phyloP scores from a whole-genome alignment of 2,113 vertebrate species.

The Silurus meridionalis region DNA sequence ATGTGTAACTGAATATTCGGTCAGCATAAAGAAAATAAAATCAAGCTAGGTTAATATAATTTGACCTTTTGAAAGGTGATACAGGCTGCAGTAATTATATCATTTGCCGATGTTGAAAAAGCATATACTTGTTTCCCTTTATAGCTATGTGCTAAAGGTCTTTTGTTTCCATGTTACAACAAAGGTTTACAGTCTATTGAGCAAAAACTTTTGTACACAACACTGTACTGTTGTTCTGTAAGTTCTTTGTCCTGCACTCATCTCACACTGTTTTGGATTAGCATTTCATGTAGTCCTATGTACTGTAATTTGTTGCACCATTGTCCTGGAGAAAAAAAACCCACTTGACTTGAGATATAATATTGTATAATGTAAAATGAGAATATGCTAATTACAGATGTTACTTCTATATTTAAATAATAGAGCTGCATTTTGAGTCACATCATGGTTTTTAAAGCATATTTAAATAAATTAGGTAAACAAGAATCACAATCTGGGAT shows the following conservation, averaged over 20 bases:
- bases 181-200: not conserved
- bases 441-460: not conserved
- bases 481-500: not conserved
- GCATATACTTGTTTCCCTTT: not conserved
- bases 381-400: not conserved
- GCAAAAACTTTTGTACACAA: not conserved
- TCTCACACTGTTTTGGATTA: not conserved
- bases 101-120: not conserved
- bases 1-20: not conserved
- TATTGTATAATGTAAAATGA: not conserved
- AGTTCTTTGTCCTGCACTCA: not conserved
- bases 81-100: not conserved
- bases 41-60: not conserved
- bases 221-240: not conserved
- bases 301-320: not conserved
- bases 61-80: not conserved
- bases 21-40: not conserved
- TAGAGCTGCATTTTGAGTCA: not conserved
- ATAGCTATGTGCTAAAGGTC: not conserved
- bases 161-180: not conserved
- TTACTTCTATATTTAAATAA: not conserved
- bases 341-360: not conserved
- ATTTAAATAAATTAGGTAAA: not conserved
- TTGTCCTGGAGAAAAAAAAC: not conserved
- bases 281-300: not conserved